Base-by-base conservation (phyloP, 2,113 vertebrate species). In the Camelus dromedarius region DNA sequence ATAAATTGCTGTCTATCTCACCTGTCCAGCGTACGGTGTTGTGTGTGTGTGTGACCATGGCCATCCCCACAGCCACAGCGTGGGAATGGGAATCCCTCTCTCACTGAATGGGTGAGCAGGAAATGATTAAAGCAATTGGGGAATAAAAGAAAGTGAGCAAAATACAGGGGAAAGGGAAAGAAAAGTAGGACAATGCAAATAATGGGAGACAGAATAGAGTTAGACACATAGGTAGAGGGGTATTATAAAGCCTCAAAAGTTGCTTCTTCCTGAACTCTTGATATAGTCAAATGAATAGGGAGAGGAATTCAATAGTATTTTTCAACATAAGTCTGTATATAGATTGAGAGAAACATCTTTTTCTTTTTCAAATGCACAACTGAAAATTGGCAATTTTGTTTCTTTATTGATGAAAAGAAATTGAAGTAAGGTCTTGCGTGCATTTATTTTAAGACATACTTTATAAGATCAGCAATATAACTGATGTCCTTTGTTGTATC, bases 371-470 rank as follows among this genome's bases (percentile, higher is more conserved):
- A 75, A n/a, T 42, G 22, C 18, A 66, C 26, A 73, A 26, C 58
- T 83, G 66, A 82, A 95, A 91, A 58, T 30, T 32, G 28, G 35
- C 50, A 91, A 26, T 69, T 72, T 70, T 73, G 26, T 76, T 13
- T 69, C 24, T 93, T 60, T 75, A 46, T 72, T 52, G 11, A 75
- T 46, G 86, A 91, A 14, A 79, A 81, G 35, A 88, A 86, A 76
- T 70, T 81, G 30, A 96, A 95, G 28, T 35, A 64, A 88, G 19
- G 50, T 56, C 28, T 87, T 30, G 0, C 19, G 19, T 86, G 46
- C 32, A 77, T 94, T 95, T 95, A 95, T 91, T 94, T 97, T 86
- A 82, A 92, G 88, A 86, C 60, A 38, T 42, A 16, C 80, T 96
- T 69, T 66, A 50, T 95, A 90, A 93, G 50, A 96, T 56, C 52